These are phyloP conservation scores for Strigamia transsilvanica DNA, from an alignment of 2,888 invertebrate species.

Conservation along the genomic window DNA sequence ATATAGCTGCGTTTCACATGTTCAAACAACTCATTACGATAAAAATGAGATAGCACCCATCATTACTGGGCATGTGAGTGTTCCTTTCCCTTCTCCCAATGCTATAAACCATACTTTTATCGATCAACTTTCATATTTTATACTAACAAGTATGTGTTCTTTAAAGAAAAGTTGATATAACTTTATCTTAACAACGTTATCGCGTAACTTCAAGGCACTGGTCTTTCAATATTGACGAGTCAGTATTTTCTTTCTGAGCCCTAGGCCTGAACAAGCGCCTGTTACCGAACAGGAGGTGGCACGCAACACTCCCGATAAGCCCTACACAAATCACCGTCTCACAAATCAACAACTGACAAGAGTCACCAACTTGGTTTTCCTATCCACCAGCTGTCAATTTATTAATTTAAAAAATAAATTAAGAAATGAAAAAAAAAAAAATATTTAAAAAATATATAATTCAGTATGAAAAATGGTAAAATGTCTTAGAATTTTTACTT, in stretches of 20 bases:
- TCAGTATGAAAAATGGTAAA: neutral
- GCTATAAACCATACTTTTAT: neutral
- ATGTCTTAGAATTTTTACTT: neutral
- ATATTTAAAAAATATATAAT: no score
- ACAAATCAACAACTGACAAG: neutral
- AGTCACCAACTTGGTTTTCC: neutral
- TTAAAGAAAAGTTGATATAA: neutral
- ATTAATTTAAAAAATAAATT: no score
- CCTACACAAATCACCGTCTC: neutral
- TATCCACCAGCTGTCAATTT: no score
- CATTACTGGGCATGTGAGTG: neutral
- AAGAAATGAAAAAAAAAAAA: no score
- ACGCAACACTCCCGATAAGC: neutral
- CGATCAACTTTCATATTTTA: constrained; percentile 1
- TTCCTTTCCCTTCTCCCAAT: neutral
- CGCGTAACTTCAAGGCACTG: neutral
- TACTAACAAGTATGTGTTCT: constrained; percentile 4
- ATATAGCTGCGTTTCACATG: constrained; percentile 18
- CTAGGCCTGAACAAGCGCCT: neutral
- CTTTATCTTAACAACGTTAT: constrained; percentile 23
- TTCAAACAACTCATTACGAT: constrained; percentile 43
- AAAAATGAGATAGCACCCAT: constrained; percentile 23
- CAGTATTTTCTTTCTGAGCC: constrained; percentile 3
- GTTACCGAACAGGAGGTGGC: neutral
- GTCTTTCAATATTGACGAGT: neutral